Conservation (phyloP, 2,113 vertebrate species). For the Siniperca chuatsi region DNA sequence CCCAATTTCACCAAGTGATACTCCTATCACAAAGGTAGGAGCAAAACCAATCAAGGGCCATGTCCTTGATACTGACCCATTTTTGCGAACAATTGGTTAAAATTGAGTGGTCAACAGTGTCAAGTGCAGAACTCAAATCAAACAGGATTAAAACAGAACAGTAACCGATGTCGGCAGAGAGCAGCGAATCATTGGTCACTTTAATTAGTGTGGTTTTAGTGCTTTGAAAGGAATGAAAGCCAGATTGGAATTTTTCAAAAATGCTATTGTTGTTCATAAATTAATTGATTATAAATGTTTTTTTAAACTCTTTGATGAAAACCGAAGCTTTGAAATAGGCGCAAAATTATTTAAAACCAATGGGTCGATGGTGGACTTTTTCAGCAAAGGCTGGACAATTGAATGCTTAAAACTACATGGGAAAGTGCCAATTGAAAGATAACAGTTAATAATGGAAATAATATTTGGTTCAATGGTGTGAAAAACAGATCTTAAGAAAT, state of each 20-base stretch:
- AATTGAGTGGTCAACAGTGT: too few relatives aligned
- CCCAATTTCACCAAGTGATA: background rate
- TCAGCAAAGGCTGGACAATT: background rate
- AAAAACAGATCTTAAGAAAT: background rate
- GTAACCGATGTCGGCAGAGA: too few relatives aligned
- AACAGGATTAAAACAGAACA: too few relatives aligned
- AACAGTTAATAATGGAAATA: background rate
- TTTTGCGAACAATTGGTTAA: too few relatives aligned
- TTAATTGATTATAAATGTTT: too few relatives aligned
- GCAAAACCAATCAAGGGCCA: background rate
- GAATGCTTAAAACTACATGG: background rate
- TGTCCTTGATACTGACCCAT: too few relatives aligned
- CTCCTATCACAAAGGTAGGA: background rate
- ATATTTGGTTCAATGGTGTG: conserved; percentile 3
- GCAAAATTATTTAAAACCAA: background rate
- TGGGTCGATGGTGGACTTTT: background rate
- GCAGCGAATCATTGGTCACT: too few relatives aligned
- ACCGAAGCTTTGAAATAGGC: background rate
- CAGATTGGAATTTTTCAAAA: too few relatives aligned
- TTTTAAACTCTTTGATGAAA: background rate
- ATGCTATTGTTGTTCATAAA: too few relatives aligned
- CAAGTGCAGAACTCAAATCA: too few relatives aligned
- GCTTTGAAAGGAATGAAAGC: too few relatives aligned
- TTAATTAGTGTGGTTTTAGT: too few relatives aligned
- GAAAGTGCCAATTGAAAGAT: background rate